Evolutionary conservation across 2,888 invertebrate species (phyloP), one percentile per base, ranked within the genome.

Genomic region (Plutella xylostella): DNA sequence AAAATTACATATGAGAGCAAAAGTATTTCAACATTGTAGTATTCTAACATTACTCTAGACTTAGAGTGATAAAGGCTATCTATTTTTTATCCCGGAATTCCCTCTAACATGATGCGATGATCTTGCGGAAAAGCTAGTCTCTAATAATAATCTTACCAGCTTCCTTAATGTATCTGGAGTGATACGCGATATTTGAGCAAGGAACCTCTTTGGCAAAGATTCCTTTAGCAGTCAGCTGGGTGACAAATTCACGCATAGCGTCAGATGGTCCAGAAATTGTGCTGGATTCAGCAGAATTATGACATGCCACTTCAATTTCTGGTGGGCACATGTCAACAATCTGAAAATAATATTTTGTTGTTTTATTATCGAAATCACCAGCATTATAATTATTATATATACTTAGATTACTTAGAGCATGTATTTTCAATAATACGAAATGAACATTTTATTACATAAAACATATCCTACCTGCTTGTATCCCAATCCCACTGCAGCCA

Each of bases 401-500:
- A n/a, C n/a, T n/a, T n/a, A n/a, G n/a, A n/a, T n/a, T n/a, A n/a
- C n/a, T n/a, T n/a, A n/a, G n/a, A n/a, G n/a, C n/a, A n/a, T n/a
- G n/a, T n/a, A n/a, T n/a, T n/a, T n/a, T n/a, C n/a, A n/a, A n/a
- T n/a, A n/a, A n/a, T n/a, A n/a, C n/a, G n/a, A n/a, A n/a, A n/a
- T n/a, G n/a, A n/a, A n/a, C n/a, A n/a, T n/a, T n/a, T n/a, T n/a
- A n/a, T n/a, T n/a, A n/a, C n/a, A n/a, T 28, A 38, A 21, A 11
- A 20, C 1, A 19, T 37, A 34, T 5, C 40, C 28, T 65, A 89
- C 85, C 41, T 86, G 64, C 43, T 80, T 62, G 51, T 82, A 87
- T 1, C 88, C 86, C 19, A 89, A 54, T 1, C 93, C 96, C 9
- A 96, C 86, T 2, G 95, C 94, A 15, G 96, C 96, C 96, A 97